Evolutionary conservation across 2,113 vertebrate genomes (phyloP).

Genomic region (Argyrosomus japonicus): DNA sequence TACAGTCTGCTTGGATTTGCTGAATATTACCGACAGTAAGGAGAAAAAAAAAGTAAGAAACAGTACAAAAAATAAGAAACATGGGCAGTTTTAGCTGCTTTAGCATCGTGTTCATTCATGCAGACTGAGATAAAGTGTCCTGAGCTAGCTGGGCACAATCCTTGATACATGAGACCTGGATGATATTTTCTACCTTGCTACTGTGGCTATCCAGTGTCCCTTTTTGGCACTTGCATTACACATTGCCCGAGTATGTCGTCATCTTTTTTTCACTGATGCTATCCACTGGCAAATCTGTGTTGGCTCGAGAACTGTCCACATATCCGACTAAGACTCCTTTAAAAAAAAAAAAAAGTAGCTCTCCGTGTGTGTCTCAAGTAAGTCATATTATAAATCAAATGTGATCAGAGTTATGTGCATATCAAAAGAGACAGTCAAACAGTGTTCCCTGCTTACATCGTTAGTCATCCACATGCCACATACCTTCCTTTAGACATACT

Average conservation of each 20-base stretch:
- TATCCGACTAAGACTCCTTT: neutral
- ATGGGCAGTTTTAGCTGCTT: neutral
- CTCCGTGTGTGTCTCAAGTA: neutral
- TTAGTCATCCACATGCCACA: neutral
- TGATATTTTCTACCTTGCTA: neutral
- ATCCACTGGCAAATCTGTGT: neutral
- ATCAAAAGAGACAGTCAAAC: slow-evolving; percentile 11
- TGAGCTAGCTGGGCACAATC: neutral
- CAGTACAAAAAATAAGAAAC: neutral
- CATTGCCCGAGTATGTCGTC: neutral
- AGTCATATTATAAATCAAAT: slow-evolving; percentile 21
- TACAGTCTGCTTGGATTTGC: neutral
- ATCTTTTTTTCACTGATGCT: neutral
- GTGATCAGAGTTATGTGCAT: slow-evolving; percentile 7
- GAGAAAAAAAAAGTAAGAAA: neutral
- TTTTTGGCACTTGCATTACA: neutral
- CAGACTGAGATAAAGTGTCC: neutral
- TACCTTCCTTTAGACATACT: neutral
- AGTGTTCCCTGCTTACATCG: neutral
- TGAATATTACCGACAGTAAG: neutral
- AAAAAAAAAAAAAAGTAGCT: neutral
- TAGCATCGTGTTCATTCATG: neutral
- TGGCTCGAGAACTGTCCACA: neutral
- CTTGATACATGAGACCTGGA: neutral
- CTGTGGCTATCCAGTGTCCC: neutral